Evolutionary conservation across 2,113 vertebrate species (phyloP), one percentile per base, ranked within the genome.

Genomic region (Tachuris rubrigastra): DNA sequence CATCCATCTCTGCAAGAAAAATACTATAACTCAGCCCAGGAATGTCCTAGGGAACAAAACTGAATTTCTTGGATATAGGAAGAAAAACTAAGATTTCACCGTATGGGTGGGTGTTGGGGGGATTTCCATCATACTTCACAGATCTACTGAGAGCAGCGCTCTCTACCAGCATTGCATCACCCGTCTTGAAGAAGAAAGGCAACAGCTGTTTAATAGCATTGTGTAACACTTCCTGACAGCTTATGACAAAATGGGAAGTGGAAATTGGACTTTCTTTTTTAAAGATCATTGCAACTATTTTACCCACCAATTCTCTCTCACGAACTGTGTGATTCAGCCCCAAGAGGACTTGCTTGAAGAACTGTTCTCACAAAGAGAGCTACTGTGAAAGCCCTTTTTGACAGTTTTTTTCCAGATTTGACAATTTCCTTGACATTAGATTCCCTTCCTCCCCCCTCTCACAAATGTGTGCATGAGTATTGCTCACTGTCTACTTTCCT

Each of bases 241-340:
- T 73, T 72, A 60, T 81, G 73, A 91, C 81, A 94, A 91, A 96
- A 91, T n/a, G 67, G 71, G 59, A 91, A 91, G 74, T 42, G 46
- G 71, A 95, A 96, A 93, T 65, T 50, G 30, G 67, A 82, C 33
- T 44, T 91, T 71, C 87, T 84, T 84, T 93, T 85, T 62, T 18
- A 24, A 76, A 93, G 62, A 87, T 83, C 76, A 65, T 77, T 72
- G 41, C 69, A 62, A 60, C 86, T 89, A n/a, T 86, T 85, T 95
- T 68, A 71, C 55, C 21, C 68, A 88, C 75, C 59, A 90, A 46
- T 74, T 79, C n/a, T 73, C 60, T 62, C n/a, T 71, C 83, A 92
- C 39, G 68, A 88, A 85, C 90, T 77, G 52, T 55, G 35, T 59
- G 76, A 89, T 81, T 89, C 31, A 83, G 56, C 18, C 90, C 52